Evolutionary conservation across 2,797 vertebrate species (phyloP).

Genomic region (Phrynocephalus vlangalii): DNA sequence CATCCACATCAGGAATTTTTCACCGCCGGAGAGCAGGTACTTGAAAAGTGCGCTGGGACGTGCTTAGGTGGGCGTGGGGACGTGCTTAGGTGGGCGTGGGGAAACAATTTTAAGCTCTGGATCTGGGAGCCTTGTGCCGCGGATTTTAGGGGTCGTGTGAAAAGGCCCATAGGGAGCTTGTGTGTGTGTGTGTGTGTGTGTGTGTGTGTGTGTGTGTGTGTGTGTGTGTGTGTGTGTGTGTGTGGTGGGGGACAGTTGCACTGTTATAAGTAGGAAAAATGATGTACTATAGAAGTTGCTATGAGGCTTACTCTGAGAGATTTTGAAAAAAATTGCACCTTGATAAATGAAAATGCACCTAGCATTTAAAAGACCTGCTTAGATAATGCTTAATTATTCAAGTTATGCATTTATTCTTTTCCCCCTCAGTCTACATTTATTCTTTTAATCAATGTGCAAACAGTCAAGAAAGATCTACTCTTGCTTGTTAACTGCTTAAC

Average conservation of each 20-base stretch:
- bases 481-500: constrained; percentile 64
- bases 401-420: constrained; percentile 44
- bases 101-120: no score
- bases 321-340: background rate
- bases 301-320: constrained; percentile 29
- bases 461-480: constrained; percentile 57
- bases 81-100: no score
- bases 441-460: constrained; percentile 54
- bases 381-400: constrained; percentile 47
- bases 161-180: no score
- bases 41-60: no score
- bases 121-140: no score
- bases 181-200: no score
- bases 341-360: constrained; percentile 18
- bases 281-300: background rate
- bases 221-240: no score
- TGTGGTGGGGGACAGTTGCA: background rate
- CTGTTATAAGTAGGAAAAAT: background rate
- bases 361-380: constrained; percentile 50
- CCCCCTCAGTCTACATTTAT: constrained; percentile 50
- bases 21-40: no score
- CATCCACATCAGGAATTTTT: no score
- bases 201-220: no score
- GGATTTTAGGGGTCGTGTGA: no score
- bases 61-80: no score